Evolutionary conservation across 1,140 invertebrate genomes (phyloP).

Genomic region (Drosophila ogumai): DNA sequence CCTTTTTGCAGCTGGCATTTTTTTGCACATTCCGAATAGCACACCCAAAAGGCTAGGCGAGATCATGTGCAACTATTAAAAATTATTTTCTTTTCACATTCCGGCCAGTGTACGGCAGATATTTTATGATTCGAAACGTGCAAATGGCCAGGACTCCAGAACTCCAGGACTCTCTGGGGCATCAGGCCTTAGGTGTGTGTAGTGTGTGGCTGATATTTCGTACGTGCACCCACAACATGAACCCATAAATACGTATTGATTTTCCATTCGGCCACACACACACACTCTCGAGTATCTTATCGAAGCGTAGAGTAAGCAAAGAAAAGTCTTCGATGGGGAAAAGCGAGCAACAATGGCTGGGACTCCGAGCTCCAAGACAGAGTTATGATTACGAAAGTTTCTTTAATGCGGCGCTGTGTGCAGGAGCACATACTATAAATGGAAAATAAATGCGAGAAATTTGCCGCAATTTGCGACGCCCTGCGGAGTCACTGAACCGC

Average conservation of each 20-base stretch:
- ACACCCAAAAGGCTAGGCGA: constrained; percentile 26
- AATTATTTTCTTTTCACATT: constrained; percentile 56
- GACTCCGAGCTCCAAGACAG: constrained; percentile 41
- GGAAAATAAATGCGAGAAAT: constrained; percentile 64
- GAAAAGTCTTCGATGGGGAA: constrained; percentile 12
- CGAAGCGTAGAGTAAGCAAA: constrained; percentile 12
- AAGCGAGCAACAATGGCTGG: constrained; percentile 44
- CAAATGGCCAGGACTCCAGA: constrained; percentile 41
- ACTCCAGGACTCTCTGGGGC: constrained; percentile 6
- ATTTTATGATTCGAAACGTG: constrained; percentile 64
- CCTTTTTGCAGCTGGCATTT: constrained; percentile 3
- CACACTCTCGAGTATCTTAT: constrained; percentile 44
- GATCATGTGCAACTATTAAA: constrained; percentile 47
- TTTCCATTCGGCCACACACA: constrained; percentile 54
- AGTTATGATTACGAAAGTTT: constrained; percentile 81
- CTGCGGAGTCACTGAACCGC: constrained; percentile 65
- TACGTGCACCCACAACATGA: constrained; percentile 75
- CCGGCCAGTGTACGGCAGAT: constrained; percentile 43
- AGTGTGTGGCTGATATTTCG: constrained; percentile 58
- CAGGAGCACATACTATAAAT: constrained; percentile 42
- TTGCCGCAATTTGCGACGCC: constrained; percentile 66
- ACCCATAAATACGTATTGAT: constrained; percentile 81
- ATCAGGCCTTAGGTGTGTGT: constrained; percentile 43
- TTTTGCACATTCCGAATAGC: constrained; percentile 10
- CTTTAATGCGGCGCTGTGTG: constrained; percentile 43